Base-by-base conservation (phyloP, 1,140 invertebrate genomes). In the Mycetomoellerius zeteki region DNA sequence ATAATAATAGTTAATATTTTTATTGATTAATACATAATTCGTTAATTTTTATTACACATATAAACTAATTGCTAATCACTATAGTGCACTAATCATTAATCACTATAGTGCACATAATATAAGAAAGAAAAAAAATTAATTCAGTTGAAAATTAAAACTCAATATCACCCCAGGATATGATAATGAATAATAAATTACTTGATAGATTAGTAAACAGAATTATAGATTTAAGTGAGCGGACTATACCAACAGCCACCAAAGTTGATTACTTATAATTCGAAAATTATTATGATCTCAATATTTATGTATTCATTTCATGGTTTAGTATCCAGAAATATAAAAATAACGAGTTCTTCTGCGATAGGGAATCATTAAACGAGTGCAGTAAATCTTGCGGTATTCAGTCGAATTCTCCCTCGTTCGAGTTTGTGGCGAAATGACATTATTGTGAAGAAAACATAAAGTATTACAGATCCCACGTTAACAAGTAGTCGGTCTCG, bases 401-500 rank as follows among this genome's bases (percentile, higher is more conserved):
- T 24, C 16, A 16, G 0, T 47, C 3, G 24, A 60, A 19, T 50
- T 73, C 24, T 58, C 0, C 24, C 24, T 47, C 21, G 19, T 43
- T 58, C 8, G 37, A 71, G 14, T 27, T 37, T 2, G 47, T 81
- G 10, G 14, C 16, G 12, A 81, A 73, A 54, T 30, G 19, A 43
- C 33, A 58, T 19, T 2, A 30, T 60, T 30, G 37, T 43, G 24
- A 12, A 58, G 6, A 14, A 12, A 82, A 71, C n/a, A 12, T 52
- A 58, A 82, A 73, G 19, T 60, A n/a, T n/a, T n/a, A n/a, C n/a
- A 73, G 65, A 52, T 58, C 14, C 33, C 33, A n/a, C 33, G 33
- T 60, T 84, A 82, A 73, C 80, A 50, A 75, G 37, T 62, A 75
- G n/a, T 73, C 67, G 19, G 24, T 82, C 54, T 73, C 37, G n/a